These are phyloP conservation scores for Hirundichthys speculiger DNA, from an alignment of 2,113 vertebrate genomes.

Conservation along the genomic window DNA sequence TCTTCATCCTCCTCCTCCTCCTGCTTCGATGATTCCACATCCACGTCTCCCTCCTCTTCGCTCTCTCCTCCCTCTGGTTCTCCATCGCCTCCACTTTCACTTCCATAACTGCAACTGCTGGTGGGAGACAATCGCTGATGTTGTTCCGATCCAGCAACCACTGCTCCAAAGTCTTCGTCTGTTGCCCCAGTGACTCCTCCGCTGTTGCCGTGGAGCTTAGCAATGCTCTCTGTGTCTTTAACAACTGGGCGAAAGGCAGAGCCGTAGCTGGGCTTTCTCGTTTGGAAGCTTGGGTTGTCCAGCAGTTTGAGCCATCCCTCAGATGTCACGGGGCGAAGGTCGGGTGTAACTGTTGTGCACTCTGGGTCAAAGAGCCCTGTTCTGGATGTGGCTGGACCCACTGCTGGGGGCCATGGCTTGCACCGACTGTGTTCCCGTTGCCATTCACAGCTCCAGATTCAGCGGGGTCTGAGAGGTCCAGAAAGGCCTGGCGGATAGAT, in stretches of 20 bases:
- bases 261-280: slow-evolving; percentile 85
- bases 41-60: slow-evolving; percentile 90
- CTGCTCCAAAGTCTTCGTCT: slow-evolving; percentile 79
- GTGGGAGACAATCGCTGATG: slow-evolving; percentile 84
- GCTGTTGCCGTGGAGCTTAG: slow-evolving; percentile 86
- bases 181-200: slow-evolving; percentile 48
- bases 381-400: slow-evolving; percentile 58
- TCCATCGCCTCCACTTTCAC: slow-evolving; percentile 88
- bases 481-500: slow-evolving; percentile 87
- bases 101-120: slow-evolving; percentile 91
- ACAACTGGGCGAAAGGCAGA: slow-evolving; percentile 93
- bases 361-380: slow-evolving; percentile 81
- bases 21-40: slow-evolving; percentile 91
- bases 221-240: slow-evolving; percentile 90
- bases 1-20: slow-evolving; percentile 88
- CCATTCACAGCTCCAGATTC: slow-evolving; percentile 61
- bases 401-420: slow-evolving; percentile 55
- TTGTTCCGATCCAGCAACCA: slow-evolving; percentile 60
- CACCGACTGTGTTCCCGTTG: slow-evolving; percentile 46
- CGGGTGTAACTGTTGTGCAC: slow-evolving; percentile 68
- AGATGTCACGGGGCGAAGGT: slow-evolving; percentile 75
- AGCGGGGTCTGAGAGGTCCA: slow-evolving; percentile 87
- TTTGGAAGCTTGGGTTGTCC: slow-evolving; percentile 78
- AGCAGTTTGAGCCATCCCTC: slow-evolving; percentile 83
- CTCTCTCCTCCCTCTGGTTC: slow-evolving; percentile 83